These are phyloP conservation scores for Cyclina sinensis DNA, from an alignment of 1,140 invertebrate genomes.

Conservation along the genomic window DNA sequence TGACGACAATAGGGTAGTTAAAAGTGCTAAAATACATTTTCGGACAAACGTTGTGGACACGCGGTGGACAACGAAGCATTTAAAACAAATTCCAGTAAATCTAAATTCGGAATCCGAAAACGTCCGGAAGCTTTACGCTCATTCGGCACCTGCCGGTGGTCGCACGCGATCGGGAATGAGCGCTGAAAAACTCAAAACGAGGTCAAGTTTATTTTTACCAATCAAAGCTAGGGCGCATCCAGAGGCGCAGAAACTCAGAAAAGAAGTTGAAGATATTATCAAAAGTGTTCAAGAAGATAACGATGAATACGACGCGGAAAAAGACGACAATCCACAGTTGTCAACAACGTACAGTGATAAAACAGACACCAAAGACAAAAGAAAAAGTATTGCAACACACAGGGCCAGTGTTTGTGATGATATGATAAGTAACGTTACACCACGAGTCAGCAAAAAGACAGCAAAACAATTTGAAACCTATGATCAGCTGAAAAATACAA, in stretches of 20 bases:
- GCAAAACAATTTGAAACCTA: conserved; percentile 74
- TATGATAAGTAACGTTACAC: background rate
- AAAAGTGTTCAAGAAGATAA: conserved; percentile 75
- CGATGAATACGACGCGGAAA: conserved; percentile 61
- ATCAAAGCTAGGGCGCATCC: conserved; percentile 78
- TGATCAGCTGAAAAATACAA: conserved; percentile 75
- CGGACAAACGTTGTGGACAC: conserved; percentile 76
- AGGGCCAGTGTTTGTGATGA: conserved; percentile 35
- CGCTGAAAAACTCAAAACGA: conserved; percentile 69
- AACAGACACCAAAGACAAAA: background rate
- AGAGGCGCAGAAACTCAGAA: conserved; percentile 76
- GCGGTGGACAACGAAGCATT: conserved; percentile 71
- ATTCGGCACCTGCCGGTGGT: conserved; percentile 79
- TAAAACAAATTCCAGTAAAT: conserved; percentile 68
- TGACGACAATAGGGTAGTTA: conserved; percentile 77
- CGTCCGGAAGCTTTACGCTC: conserved; percentile 74
- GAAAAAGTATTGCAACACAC: conserved; percentile 38
- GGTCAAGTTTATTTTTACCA: conserved; percentile 80
- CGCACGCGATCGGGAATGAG: conserved; percentile 68
- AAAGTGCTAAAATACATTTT: conserved; percentile 81
- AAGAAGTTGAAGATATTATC: conserved; percentile 82
- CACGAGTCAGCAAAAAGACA: conserved; percentile 52
- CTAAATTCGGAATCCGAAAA: conserved; percentile 82
- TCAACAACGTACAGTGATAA: background rate
- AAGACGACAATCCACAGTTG: background rate